A percentile compares a stretch with the other conserved stretches of the same genome.
These are phyloP conservation scores for Drosophila austrosaltans DNA, from an alignment of 2,888 invertebrate species.

Conservation along the genomic window DNA sequence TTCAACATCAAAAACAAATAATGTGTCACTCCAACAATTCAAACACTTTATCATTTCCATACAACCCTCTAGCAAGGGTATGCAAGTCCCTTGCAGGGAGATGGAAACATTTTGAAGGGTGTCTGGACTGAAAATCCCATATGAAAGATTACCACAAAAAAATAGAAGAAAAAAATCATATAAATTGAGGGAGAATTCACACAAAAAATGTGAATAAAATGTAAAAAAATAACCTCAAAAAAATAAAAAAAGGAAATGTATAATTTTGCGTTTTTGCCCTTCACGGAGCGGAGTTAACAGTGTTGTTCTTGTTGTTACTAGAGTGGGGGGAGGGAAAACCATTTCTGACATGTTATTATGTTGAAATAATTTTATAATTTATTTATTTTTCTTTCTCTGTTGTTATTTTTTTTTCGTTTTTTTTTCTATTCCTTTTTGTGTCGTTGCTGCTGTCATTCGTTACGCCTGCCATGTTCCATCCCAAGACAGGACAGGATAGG, in stretches of 20 bases:
- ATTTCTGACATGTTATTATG: constrained; percentile 82
- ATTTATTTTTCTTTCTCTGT: constrained; percentile 72
- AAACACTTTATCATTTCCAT: no score
- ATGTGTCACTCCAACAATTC: no score
- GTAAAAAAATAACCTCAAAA: constrained; percentile 69
- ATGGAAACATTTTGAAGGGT: constrained; percentile 60
- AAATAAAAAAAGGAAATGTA: constrained; percentile 41
- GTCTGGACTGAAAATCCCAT: constrained; percentile 80
- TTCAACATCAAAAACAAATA: no score
- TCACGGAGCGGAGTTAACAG: constrained; percentile 54
- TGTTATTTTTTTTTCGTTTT: constrained; percentile 21
- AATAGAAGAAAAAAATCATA: neutral
- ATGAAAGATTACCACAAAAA: constrained; percentile 80
- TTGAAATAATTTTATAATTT: constrained; percentile 83
- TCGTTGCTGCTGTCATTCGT: constrained; percentile 45
- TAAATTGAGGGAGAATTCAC: constrained; percentile 5
- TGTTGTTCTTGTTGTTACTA: constrained; percentile 47
- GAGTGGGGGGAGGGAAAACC: constrained; percentile 31
- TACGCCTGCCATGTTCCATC: constrained; percentile 60
- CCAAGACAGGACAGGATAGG: constrained; percentile 18
- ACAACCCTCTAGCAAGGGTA: neutral
- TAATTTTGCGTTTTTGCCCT: constrained; percentile 58
- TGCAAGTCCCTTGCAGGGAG: neutral
- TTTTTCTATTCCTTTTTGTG: constrained; percentile 20
- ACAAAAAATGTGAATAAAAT: constrained; percentile 71